These are phyloP conservation scores for Silvanus unidentatus DNA, from an alignment of 2,888 invertebrate species.

Conservation along the genomic window DNA sequence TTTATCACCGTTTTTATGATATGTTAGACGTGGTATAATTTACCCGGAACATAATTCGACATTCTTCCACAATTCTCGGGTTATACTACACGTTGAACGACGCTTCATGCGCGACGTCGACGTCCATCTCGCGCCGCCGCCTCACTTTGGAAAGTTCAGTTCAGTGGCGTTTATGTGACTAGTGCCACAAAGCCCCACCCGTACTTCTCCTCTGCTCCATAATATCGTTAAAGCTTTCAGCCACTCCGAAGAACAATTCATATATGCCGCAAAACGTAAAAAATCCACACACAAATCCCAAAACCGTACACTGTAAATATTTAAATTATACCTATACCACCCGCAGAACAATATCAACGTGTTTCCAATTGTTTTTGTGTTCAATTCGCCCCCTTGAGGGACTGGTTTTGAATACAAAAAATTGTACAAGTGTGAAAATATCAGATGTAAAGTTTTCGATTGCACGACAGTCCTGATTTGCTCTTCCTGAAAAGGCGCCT, in stretches of 20 bases:
- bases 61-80: conserved; percentile 35
- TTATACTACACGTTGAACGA: conserved; percentile 40
- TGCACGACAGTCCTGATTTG: no score
- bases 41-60: conserved; percentile 32
- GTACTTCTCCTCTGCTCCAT: neutral
- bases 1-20: conserved; percentile 33
- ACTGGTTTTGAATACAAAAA: no score
- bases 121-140: conserved; percentile 31
- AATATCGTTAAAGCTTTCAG: conserved; percentile 2
- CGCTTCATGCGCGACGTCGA: conserved; percentile 35
- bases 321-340: no score
- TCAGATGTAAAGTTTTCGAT: no score
- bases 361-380: no score
- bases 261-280: no score
- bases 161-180: conserved; percentile 5
- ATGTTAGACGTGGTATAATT: conserved; percentile 34
- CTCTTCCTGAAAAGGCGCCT: no score
- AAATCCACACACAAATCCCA: no score
- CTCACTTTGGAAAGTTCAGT: conserved; percentile 31
- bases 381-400: no score
- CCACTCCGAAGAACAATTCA: neutral
- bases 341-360: no score
- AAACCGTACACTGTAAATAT: no score
- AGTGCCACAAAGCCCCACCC: conserved; percentile 7
- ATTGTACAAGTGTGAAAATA: no score